phyloP scores from a whole-genome alignment of 2,797 vertebrate genomes.

The Sebastes aleutianus region DNA sequence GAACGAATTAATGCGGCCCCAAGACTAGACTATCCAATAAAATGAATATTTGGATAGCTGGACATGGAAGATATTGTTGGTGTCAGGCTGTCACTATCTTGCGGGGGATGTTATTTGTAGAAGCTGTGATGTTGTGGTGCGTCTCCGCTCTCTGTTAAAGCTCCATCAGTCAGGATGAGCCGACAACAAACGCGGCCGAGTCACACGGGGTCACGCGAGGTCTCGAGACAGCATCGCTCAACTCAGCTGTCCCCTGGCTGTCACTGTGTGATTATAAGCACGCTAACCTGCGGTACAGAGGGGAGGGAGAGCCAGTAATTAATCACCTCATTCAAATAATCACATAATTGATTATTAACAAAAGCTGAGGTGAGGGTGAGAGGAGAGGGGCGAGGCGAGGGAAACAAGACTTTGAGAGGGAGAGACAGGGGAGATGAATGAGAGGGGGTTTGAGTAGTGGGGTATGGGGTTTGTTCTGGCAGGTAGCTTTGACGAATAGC shows the following conservation, averaged over 20 bases:
- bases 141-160: conserved; percentile 61
- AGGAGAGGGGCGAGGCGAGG: conserved; percentile 46
- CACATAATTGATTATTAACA: conserved; percentile 80
- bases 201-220: conserved; percentile 50
- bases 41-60: conserved; percentile 64
- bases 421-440: conserved; percentile 67
- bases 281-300: conserved; percentile 37
- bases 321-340: conserved; percentile 78
- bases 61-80: conserved; percentile 55
- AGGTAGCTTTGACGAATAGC: conserved; percentile 79
- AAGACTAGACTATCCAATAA: conserved; percentile 55
- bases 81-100: conserved; percentile 57
- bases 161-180: conserved; percentile 65
- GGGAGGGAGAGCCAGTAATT: conserved; percentile 61
- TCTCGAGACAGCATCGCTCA: conserved; percentile 60
- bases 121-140: conserved; percentile 39
- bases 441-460: conserved; percentile 61
- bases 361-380: conserved; percentile 66
- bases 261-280: conserved; percentile 57
- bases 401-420: conserved; percentile 46
- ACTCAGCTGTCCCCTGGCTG: conserved; percentile 44
- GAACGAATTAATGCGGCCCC: conserved; percentile 55
- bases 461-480: conserved; percentile 63
- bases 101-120: conserved; percentile 49
- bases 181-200: conserved; percentile 52